Conservation (phyloP, 2,888 invertebrate species). For the Philaethria dido region DNA sequence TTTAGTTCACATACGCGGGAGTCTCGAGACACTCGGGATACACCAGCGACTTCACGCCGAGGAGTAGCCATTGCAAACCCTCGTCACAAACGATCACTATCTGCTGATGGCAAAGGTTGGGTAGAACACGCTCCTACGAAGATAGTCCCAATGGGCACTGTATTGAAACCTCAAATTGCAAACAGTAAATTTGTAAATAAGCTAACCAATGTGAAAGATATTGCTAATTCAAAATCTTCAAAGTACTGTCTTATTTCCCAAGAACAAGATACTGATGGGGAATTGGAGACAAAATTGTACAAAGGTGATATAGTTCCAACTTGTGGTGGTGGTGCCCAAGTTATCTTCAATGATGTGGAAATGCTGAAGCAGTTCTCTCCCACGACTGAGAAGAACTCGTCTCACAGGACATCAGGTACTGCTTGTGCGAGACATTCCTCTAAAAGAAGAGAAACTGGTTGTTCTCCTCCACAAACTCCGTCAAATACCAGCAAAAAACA, state of each 20-base stretch:
- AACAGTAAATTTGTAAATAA: slow-evolving; percentile 93
- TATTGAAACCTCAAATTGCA: slow-evolving; percentile 93
- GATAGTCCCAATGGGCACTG: slow-evolving; percentile 93
- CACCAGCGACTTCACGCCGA: slow-evolving; percentile 73
- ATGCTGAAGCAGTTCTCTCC: slow-evolving; percentile 93
- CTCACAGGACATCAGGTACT: slow-evolving; percentile 56
- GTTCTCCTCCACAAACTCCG: slow-evolving; percentile 73
- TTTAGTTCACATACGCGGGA: slow-evolving; percentile 62
- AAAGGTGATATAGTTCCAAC: slow-evolving; percentile 98
- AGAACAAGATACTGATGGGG: slow-evolving; percentile 95
- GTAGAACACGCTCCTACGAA: slow-evolving; percentile 94
- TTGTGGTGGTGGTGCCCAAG: slow-evolving; percentile 96
- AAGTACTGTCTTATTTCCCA: slow-evolving; percentile 97
- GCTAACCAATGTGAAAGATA: slow-evolving; percentile 90
- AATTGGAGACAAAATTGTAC: slow-evolving; percentile 95
- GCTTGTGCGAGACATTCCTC: slow-evolving; percentile 74
- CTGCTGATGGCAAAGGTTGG: slow-evolving; percentile 91
- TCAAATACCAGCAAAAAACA: slow-evolving; percentile 78
- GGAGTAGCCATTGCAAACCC: slow-evolving; percentile 88
- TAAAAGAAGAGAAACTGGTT: slow-evolving; percentile 68
- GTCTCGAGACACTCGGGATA: slow-evolving; percentile 65
- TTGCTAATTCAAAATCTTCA: slow-evolving; percentile 87
- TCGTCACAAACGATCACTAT: slow-evolving; percentile 91
- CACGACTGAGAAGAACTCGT: slow-evolving; percentile 64
- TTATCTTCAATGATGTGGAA: slow-evolving; percentile 97